Percentiles rank a stretch among this genome's conserved stretches.
These are phyloP conservation scores for Myopa testacea DNA, from an alignment of 2,888 invertebrate genomes.

Conservation along the genomic window DNA sequence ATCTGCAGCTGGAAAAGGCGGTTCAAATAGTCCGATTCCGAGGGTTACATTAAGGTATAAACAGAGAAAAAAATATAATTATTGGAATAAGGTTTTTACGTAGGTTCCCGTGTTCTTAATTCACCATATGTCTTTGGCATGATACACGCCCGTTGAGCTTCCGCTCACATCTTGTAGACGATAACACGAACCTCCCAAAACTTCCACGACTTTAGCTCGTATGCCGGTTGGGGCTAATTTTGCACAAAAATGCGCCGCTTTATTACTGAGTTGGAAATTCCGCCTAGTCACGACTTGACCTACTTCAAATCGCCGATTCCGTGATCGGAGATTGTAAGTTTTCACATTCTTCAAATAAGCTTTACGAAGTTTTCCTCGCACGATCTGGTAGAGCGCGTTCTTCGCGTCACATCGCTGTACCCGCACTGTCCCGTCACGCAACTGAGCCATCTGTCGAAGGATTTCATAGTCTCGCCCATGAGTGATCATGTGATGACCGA, in stretches of 20 bases:
- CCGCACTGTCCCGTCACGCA: background rate
- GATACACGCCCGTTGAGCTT: background rate
- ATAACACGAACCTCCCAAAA: background rate
- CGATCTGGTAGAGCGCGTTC: background rate
- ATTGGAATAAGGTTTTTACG: too few relatives aligned
- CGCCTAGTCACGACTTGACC: constrained; percentile 7
- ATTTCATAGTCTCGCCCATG: background rate
- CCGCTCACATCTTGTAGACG: background rate
- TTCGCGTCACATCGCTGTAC: background rate
- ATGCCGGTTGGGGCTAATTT: background rate
- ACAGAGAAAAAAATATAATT: too few relatives aligned
- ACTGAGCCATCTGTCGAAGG: background rate
- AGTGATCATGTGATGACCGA: constrained; percentile 26
- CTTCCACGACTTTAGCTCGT: background rate
- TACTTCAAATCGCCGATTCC: background rate
- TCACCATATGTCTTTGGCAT: background rate
- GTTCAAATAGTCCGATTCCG: background rate
- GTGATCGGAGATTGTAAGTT: background rate
- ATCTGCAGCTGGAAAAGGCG: background rate
- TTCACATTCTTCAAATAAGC: background rate
- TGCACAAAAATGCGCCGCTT: background rate
- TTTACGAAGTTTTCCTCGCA: background rate
- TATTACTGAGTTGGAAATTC: background rate
- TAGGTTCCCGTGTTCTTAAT: too few relatives aligned
- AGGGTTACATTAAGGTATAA: background rate